Evolutionary conservation across 1,140 invertebrate species (phyloP), one percentile per base, ranked within the genome.

Genomic region (Euborellia annulipes): DNA sequence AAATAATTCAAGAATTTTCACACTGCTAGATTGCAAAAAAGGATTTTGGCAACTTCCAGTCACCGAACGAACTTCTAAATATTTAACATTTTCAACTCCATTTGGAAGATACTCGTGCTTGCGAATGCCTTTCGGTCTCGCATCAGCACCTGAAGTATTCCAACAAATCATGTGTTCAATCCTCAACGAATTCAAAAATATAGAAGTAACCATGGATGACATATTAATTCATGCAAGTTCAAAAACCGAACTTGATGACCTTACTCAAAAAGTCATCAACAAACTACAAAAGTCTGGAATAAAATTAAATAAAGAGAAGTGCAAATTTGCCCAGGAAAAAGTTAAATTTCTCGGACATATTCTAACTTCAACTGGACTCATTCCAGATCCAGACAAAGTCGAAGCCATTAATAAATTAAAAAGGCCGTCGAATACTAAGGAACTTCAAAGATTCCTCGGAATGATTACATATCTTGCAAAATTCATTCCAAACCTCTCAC

Each of bases 71-170:
- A 47, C 45, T 4, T 47, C 45, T 14, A 36, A 43, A 43, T 48
- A 46, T 14, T 16, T 36, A 13, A 59, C 58, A 20, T 58, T 57
- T 38, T 50, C 54, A 22, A 54, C 52, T 18, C 56, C 56, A 13
- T 58, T 52, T 41, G 56, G 58, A 3, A 14, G 55, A 34, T 62
- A 55, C 43, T 38, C 50, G 7, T 61, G 54, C 32, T 17, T 47
- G 0, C 30, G 57, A 11, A 44, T 63, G 16, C 60, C 60, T 7
- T 56, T 61, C 47, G 58, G 61, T 1, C 41, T 55, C 2, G 36
- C 43, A 22, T 50, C 48, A 14, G 50, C 52, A 22, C 46, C 52
- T 3, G 58, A 55, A 41, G 47, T 56, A 2, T 62, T 62, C 45
- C 58, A 56, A 27, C 38, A 37, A 38, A 39, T 43, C 7, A 54